Conservation (phyloP, 2,888 invertebrate genomes). For the Papilio elwesi region DNA sequence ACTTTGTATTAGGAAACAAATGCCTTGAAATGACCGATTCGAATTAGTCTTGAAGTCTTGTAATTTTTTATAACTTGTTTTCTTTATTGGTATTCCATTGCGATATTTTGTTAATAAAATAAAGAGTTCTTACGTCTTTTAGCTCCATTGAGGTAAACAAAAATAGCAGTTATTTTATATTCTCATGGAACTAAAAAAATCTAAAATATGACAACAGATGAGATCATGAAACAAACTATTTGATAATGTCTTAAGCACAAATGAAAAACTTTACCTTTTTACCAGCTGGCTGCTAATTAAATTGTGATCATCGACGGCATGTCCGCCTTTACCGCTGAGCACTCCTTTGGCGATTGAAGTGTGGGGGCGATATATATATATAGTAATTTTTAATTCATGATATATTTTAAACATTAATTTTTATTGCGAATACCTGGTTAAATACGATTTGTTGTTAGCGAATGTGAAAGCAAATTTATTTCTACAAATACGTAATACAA, state of each 20-base stretch:
- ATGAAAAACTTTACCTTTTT: not conserved
- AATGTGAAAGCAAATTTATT: not conserved
- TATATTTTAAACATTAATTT: not conserved
- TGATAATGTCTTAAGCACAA: not conserved
- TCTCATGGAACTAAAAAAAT: not conserved
- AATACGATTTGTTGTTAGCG: not conserved
- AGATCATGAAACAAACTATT: not conserved
- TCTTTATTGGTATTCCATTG: not conserved
- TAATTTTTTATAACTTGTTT: too few relatives aligned
- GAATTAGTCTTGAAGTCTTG: too few relatives aligned
- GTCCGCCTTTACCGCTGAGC: not conserved
- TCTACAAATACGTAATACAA: not conserved
- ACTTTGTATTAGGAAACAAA: too few relatives aligned
- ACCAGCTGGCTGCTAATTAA: not conserved
- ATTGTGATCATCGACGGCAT: not conserved
- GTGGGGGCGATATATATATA: too few relatives aligned
- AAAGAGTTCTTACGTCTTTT: not conserved
- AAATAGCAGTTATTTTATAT: too few relatives aligned
- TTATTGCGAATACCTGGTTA: not conserved
- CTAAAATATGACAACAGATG: too few relatives aligned
- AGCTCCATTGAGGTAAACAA: not conserved
- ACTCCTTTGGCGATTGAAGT: slow-evolving; percentile 2
- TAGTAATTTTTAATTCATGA: too few relatives aligned
- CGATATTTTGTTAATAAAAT: not conserved
- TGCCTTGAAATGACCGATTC: too few relatives aligned